Evolutionary conservation across 2,797 vertebrate species (phyloP), one percentile per base, ranked within the genome.

Genomic region (Scleropages formosus): DNA sequence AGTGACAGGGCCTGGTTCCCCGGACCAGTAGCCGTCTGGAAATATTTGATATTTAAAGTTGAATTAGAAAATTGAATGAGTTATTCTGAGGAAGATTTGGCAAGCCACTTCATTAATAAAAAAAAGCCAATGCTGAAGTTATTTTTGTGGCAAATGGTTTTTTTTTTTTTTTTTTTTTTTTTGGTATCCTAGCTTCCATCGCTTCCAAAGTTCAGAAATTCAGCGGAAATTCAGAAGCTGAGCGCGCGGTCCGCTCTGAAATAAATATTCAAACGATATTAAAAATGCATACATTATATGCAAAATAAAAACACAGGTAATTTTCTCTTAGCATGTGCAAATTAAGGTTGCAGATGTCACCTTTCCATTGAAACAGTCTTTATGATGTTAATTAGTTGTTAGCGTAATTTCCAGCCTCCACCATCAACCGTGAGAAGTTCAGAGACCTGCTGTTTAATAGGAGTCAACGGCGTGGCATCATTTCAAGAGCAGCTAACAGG

Each of bases 361-460:
- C 86, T 79, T 27, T 87, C 87, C 83, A 77, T 87, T 88, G 87
- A 89, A 87, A 81, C 44, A 65, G 81, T 86, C 91, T 93, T 93
- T 93, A 91, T 93, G 90, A 93, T 93, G 92, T 90, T 93, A 93
- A 93, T 93, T 90, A 91, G 88, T 89, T 88, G 89, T 90, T 92
- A 87, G 89, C 86, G 88, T 90, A 84, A 88, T 91, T 91, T 79
- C 84, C 88, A 84, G 88, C 88, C 85, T 82, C 87, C 83, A 82
- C 87, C 89, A 88, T 90, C 88, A 86, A 86, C 83, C 89, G 80
- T 88, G 89, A 91, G 91, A 87, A 92, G 90, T 92, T 92, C 90
- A 91, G 80, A 89, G 89, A 91, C 90, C 90, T 80, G 81, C 89
- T 88, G 89, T 90, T 91, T 89, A 86, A 86, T 78, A 81, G 64